Evolutionary conservation across 2,113 vertebrate species (phyloP).

Genomic region (Macquaria ambigua): DNA sequence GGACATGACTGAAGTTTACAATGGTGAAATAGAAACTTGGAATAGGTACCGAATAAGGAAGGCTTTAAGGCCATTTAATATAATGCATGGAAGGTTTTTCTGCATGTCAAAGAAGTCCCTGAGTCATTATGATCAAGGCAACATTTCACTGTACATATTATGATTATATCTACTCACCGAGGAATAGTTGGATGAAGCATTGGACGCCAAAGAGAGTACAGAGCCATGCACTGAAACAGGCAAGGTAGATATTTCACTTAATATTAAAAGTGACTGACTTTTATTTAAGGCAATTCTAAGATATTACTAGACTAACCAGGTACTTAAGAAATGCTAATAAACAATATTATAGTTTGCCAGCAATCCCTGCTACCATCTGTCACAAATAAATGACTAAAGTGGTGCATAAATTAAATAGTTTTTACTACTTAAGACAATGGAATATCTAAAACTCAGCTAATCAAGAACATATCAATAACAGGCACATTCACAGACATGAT

Average conservation of each 20-base stretch:
- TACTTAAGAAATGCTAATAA: not conserved
- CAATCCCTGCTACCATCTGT: not conserved
- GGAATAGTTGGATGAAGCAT: constrained; percentile 96
- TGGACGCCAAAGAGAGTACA: constrained; percentile 96
- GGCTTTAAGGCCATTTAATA: not conserved
- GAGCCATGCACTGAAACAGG: constrained; percentile 93
- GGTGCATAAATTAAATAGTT: not conserved
- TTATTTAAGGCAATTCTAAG: not conserved
- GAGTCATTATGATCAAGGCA: not conserved
- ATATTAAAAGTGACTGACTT: not conserved
- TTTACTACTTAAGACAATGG: not conserved
- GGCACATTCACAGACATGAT: not conserved
- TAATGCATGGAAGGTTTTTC: not conserved
- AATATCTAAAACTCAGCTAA: not conserved
- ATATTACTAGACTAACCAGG: not conserved
- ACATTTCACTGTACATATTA: not conserved
- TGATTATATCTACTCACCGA: constrained; percentile 88
- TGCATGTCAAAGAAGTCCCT: not conserved
- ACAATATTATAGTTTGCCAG: not conserved
- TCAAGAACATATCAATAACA: not conserved
- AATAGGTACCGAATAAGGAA: not conserved
- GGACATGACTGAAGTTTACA: not conserved
- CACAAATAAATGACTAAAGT: not conserved
- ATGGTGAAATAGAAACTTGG: not conserved
- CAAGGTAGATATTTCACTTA: constrained; percentile 12